Conservation (phyloP, 2,113 vertebrate species). For the Gyps fulvus region DNA sequence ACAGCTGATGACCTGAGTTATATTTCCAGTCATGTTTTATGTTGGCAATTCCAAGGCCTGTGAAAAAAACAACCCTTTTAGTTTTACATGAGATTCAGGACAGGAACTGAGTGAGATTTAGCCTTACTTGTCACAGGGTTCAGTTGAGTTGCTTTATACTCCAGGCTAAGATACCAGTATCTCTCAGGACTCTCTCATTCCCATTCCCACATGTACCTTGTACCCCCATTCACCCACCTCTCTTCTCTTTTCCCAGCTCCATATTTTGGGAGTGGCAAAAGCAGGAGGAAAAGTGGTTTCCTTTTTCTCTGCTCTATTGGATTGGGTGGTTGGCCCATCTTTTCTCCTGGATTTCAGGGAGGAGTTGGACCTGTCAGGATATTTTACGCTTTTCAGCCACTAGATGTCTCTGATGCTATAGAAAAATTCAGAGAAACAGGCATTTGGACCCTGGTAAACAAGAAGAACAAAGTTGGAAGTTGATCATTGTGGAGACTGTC, state of each 20-base stretch:
- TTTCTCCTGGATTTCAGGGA: background rate
- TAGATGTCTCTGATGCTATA: slow-evolving; percentile 36
- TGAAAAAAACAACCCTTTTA: background rate
- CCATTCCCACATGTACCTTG: background rate
- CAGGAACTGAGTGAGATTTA: background rate
- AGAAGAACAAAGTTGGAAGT: background rate
- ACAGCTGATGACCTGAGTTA: background rate
- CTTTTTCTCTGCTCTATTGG: background rate
- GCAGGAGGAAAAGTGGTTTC: background rate
- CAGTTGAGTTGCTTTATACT: background rate
- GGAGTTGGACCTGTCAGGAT: background rate
- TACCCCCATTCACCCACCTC: background rate
- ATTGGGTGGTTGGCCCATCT: background rate
- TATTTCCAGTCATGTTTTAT: background rate
- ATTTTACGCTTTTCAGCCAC: background rate
- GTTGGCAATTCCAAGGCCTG: background rate
- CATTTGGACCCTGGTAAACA: background rate
- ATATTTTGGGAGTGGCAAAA: background rate
- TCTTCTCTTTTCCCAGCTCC: background rate
- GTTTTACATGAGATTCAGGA: background rate
- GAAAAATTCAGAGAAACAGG: background rate
- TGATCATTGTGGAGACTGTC: background rate
- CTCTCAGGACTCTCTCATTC: background rate
- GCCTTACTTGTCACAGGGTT: background rate
- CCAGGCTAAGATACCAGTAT: background rate